Conservation (phyloP, 2,113 vertebrate species). For the Pelobates fuscus region DNA sequence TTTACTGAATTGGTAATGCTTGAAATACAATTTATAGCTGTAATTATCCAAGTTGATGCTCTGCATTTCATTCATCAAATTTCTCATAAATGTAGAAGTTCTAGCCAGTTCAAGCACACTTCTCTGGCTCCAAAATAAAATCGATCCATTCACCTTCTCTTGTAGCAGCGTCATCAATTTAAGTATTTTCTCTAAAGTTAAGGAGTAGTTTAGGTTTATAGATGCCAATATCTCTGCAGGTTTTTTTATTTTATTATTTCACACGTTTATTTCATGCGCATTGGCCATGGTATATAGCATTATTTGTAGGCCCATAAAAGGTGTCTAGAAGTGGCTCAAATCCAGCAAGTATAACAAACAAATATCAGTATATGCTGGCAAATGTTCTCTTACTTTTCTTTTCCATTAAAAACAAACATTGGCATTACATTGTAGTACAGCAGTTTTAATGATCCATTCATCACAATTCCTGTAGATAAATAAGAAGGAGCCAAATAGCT, state of each 20-base stretch:
- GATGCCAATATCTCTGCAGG: background rate
- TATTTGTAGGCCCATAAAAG: background rate
- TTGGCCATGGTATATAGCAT: background rate
- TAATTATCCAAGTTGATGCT: too few species aligned
- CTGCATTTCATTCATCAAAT: too few species aligned
- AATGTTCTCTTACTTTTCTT: too few species aligned
- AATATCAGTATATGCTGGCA: too few species aligned
- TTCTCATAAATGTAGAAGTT: slow-evolving; percentile 24
- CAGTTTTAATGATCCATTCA: too few species aligned
- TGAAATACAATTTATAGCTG: too few species aligned
- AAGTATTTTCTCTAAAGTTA: slow-evolving; percentile 13
- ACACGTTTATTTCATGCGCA: slow-evolving; percentile 6
- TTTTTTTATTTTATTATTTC: too few species aligned
- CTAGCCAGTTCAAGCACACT: slow-evolving; percentile 20
- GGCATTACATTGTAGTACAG: too few species aligned
- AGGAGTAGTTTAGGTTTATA: background rate
- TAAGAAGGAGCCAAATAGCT: too few species aligned
- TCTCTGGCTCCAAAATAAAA: slow-evolving; percentile 23
- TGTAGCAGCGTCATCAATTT: slow-evolving; percentile 19
- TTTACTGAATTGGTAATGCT: too few species aligned
- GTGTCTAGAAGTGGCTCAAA: background rate
- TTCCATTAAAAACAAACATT: too few species aligned
- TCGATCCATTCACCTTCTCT: slow-evolving; percentile 40
- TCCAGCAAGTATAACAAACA: background rate
- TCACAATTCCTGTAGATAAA: too few species aligned